Evolutionary conservation across 2,888 invertebrate genomes (phyloP).

Genomic region (Melanostoma scalare): DNA sequence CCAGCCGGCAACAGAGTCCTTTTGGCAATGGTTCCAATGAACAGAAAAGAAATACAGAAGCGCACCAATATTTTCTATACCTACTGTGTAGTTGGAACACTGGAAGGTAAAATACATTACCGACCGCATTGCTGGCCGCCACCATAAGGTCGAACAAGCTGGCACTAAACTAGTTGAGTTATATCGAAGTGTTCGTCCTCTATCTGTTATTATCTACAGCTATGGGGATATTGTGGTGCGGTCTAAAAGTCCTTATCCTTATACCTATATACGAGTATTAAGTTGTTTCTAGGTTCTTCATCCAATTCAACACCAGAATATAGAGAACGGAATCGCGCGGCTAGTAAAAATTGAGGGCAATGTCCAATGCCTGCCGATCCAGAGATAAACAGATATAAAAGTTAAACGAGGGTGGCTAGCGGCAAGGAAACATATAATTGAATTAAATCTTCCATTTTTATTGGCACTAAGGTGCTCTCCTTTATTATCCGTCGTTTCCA

Average conservation of each 20-base stretch:
- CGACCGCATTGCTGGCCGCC: slow-evolving; percentile 26
- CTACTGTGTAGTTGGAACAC: neutral
- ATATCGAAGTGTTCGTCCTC: slow-evolving; percentile 40
- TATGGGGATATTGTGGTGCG: slow-evolving; percentile 15
- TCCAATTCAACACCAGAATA: slow-evolving; percentile 13
- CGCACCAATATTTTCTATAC: neutral
- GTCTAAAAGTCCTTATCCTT: slow-evolving; percentile 18
- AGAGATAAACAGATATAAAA: slow-evolving; percentile 69
- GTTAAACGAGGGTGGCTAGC: slow-evolving; percentile 67
- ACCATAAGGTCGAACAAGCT: slow-evolving; percentile 61
- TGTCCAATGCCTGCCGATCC: slow-evolving; percentile 58
- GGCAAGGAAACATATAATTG: slow-evolving; percentile 68
- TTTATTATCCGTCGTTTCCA: slow-evolving; percentile 61
- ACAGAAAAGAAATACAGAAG: slow-evolving; percentile 34
- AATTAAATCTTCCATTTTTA: slow-evolving; percentile 73
- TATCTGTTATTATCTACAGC: slow-evolving; percentile 45
- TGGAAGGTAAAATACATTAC: slow-evolving; percentile 56
- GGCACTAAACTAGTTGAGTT: slow-evolving; percentile 70
- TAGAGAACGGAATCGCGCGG: slow-evolving; percentile 56
- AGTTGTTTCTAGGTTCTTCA: neutral
- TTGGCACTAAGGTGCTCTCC: slow-evolving; percentile 71
- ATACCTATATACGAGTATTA: slow-evolving; percentile 8
- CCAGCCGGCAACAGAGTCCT: slow-evolving; percentile 5
- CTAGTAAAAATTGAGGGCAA: slow-evolving; percentile 63
- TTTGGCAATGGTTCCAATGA: slow-evolving; percentile 41